Evolutionary conservation across 2,113 vertebrate species (phyloP), one percentile per base, ranked within the genome.

Genomic region (Oceanites oceanicus): DNA sequence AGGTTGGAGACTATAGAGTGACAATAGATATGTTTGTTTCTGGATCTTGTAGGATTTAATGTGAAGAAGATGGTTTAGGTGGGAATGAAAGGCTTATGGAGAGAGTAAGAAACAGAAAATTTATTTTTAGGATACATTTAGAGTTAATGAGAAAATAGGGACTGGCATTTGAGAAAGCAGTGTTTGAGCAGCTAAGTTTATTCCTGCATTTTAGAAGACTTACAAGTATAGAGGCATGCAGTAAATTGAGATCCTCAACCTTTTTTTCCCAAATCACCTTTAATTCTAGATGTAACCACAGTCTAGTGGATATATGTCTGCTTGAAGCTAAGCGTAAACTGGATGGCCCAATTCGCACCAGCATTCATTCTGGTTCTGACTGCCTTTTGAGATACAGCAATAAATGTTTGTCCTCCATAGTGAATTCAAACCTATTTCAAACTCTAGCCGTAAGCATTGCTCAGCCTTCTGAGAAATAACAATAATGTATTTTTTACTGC

Each of bases 401-500:
- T 80, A 94, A 86, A 55, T 74, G 65, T 73, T 84, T 80, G 63
- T 81, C 50, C 42, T 97, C 75, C 45, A 22, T 23, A 29, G 68
- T 58, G 87, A 91, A 91, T 91, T 89, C 63, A 72, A 84, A 17
- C 76, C 50, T 74, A 29, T 94, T 87, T 92, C 80, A 80, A 49
- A 50, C 50, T 50, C 44, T 62, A 72, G 77, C 76, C 22, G 1
- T 80, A 27, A 92, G 72, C 62, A 4, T 49, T 86, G 27, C 42
- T 80, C 73, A 58, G 68, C 55, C 65, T 95, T 67, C 73, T 93
- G 85, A 93, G 77, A 87, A 96, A 90, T 68, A 92, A 62, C 17
- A 86, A 5, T n/a, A 82, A 14, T 2, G 0, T 88, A n/a, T 71
- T 80, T 87, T 88, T 70, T 74, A 17, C 55, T 85, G 76, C 47